phyloP scores from a whole-genome alignment of 2,797 vertebrate genomes.

The Knipowitschia caucasica region DNA sequence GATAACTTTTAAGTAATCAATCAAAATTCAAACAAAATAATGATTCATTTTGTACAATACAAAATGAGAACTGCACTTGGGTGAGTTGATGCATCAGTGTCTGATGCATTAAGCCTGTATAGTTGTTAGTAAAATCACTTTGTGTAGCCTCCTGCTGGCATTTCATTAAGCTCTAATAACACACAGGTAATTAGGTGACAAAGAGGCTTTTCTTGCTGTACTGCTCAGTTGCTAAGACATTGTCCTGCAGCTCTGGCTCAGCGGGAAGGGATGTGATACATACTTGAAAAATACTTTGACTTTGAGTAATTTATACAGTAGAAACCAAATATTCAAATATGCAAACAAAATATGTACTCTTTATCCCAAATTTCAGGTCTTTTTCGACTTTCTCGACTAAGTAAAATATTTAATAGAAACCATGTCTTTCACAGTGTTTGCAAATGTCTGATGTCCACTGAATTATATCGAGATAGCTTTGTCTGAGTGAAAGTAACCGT shows the following conservation, averaged over 20 bases:
- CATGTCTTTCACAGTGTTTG: too few relatives aligned
- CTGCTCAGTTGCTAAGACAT: slow-evolving; percentile 70
- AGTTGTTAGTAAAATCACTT: slow-evolving; percentile 52
- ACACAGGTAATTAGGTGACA: slow-evolving; percentile 79
- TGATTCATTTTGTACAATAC: too few relatives aligned
- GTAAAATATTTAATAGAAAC: too few relatives aligned
- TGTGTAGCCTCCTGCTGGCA: slow-evolving; percentile 72
- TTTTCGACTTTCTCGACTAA: too few relatives aligned
- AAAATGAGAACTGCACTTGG: neutral
- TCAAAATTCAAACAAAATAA: neutral
- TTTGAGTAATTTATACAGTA: neutral
- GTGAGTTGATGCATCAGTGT: neutral
- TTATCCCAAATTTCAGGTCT: too few relatives aligned
- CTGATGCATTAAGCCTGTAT: slow-evolving; percentile 30
- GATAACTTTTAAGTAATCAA: too few relatives aligned
- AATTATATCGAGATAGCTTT: too few relatives aligned
- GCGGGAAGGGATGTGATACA: slow-evolving; percentile 24
- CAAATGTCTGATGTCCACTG: too few relatives aligned
- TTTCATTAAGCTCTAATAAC: slow-evolving; percentile 80
- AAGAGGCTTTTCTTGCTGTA: slow-evolving; percentile 70
- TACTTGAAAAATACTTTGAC: slow-evolving; percentile 43
- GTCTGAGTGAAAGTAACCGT: neutral
- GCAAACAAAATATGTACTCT: too few relatives aligned
- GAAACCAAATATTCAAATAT: neutral
- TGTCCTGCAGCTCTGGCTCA: slow-evolving; percentile 53